phyloP scores from a whole-genome alignment of 2,888 invertebrate species.

The Chrysomela aeneicollis region DNA sequence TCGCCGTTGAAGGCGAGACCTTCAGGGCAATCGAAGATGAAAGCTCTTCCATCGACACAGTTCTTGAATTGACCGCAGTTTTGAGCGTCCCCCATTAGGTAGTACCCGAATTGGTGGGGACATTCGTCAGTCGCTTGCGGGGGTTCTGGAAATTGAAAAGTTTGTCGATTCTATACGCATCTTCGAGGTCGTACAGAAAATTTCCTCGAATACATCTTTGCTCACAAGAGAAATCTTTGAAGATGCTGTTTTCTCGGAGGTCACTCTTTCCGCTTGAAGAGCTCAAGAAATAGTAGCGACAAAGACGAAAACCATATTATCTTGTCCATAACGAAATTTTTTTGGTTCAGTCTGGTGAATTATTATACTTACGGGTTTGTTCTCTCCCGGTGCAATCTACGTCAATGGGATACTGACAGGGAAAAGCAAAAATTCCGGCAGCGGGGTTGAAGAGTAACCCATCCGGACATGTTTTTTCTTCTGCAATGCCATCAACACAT shows the following conservation, averaged over 20 bases:
- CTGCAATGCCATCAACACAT: constrained; percentile 74
- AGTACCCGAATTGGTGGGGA: constrained; percentile 86
- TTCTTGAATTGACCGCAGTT: constrained; percentile 84
- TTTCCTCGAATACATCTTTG: no score
- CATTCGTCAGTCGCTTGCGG: constrained; percentile 79
- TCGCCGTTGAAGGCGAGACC: constrained; percentile 73
- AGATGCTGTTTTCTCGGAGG: no score
- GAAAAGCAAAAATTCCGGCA: constrained; percentile 71
- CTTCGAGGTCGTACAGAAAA: background rate
- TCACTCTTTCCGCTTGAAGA: no score
- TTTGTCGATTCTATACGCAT: no score
- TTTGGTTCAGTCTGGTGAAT: no score
- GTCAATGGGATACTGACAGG: constrained; percentile 86
- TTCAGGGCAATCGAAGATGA: constrained; percentile 79
- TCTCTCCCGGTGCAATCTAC: constrained; percentile 78
- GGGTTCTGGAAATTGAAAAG: constrained; percentile 65
- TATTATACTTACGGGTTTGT: constrained; percentile 69
- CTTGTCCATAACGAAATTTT: no score
- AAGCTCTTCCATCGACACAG: constrained; percentile 80
- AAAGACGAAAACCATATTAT: no score
- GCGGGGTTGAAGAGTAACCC: constrained; percentile 82
- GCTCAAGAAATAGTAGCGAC: no score
- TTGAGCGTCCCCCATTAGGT: constrained; percentile 70
- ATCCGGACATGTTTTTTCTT: constrained; percentile 82
- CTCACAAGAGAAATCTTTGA: no score